Conservation (phyloP, 2,113 vertebrate species). For the Equus przewalskii region DNA sequence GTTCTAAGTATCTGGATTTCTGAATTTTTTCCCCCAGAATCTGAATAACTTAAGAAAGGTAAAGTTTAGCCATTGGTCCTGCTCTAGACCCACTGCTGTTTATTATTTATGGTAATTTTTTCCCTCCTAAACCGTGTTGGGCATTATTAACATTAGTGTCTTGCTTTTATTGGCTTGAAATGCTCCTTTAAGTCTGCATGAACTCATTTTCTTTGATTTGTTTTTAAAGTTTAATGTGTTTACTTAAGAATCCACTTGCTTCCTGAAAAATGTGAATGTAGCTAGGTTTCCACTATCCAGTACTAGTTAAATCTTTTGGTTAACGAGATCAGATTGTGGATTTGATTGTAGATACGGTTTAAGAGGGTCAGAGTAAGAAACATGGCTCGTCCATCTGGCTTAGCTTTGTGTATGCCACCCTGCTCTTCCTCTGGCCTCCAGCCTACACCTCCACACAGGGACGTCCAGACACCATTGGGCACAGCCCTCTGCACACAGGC, state of each 20-base stretch:
- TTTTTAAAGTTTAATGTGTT: background rate
- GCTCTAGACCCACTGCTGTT: background rate
- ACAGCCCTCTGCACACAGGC: background rate
- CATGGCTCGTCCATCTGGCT: rapidly evolving
- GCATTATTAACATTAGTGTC: background rate
- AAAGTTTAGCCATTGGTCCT: background rate
- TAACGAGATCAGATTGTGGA: background rate
- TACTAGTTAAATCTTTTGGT: slow-evolving; percentile 7
- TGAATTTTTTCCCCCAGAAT: background rate
- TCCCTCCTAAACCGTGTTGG: background rate
- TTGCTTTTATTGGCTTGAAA: slow-evolving; percentile 25
- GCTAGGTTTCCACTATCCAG: background rate
- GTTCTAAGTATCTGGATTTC: background rate
- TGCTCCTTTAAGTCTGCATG: background rate
- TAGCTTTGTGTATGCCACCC: background rate
- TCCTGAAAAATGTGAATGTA: background rate
- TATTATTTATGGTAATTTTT: background rate
- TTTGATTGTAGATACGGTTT: background rate
- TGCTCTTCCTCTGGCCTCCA: background rate
- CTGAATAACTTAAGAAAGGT: background rate
- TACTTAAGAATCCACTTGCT: slow-evolving; percentile 28
- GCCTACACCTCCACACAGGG: background rate
- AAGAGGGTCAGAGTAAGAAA: background rate
- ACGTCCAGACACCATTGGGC: background rate
- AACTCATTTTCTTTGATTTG: slow-evolving; percentile 14